Percentiles rank a stretch among this genome's conserved stretches.
Evolutionary conservation across 2,888 invertebrate genomes (phyloP).

Genomic region (Diaprepes abbreviatus): DNA sequence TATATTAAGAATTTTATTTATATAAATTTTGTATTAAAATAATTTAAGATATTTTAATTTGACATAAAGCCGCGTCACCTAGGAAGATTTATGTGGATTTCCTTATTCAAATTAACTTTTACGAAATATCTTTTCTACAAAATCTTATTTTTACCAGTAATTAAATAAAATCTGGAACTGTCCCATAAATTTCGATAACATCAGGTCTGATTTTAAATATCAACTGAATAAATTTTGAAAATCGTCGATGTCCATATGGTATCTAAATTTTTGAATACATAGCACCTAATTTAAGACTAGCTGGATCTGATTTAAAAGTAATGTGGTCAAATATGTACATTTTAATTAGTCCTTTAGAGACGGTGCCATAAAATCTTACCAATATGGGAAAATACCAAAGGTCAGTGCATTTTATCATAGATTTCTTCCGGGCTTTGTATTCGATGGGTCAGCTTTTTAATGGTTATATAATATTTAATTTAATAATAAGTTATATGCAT

Average conservation of each 20-base stretch:
- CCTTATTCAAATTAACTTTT: background rate
- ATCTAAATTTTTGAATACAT: constrained; percentile 28
- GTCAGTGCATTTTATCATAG: background rate
- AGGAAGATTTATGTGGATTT: background rate
- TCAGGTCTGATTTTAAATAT: constrained; percentile 16
- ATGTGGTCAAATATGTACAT: constrained; percentile 24
- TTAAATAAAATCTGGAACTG: constrained; percentile 30
- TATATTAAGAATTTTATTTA: too few species aligned
- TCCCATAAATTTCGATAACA: constrained; percentile 24
- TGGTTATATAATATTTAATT: too few species aligned
- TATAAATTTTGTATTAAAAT: too few species aligned
- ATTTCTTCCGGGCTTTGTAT: background rate
- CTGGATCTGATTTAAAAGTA: constrained; percentile 21
- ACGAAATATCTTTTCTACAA: constrained; percentile 7
- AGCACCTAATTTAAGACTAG: constrained; percentile 18
- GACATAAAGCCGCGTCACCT: background rate
- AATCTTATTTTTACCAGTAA: background rate
- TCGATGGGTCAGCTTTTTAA: background rate
- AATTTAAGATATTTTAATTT: too few species aligned
- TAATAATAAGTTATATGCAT: background rate
- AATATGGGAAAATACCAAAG: background rate
- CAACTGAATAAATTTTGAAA: constrained; percentile 22
- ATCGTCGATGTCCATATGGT: constrained; percentile 20
- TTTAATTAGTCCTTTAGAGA: constrained; percentile 9
- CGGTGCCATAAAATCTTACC: background rate